A percentile compares a stretch with the other conserved stretches of the same genome.
These are phyloP conservation scores for Drosophila subobscura DNA, from an alignment of 1,140 invertebrate genomes.

Conservation along the genomic window DNA sequence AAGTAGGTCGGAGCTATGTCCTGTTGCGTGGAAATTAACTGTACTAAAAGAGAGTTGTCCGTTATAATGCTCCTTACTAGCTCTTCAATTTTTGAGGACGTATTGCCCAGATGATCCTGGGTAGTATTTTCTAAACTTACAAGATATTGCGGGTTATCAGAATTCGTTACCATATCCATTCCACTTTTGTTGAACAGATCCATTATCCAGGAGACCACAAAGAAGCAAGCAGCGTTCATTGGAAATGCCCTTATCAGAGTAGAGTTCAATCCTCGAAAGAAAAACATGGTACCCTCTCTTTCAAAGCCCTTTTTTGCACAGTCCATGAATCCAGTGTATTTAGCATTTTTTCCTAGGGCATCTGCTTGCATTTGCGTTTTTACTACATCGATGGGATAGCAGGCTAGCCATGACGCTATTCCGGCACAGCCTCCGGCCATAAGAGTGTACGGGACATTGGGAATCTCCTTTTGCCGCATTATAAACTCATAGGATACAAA, in stretches of 20 bases:
- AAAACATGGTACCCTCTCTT: slow-evolving; percentile 88
- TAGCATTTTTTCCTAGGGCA: slow-evolving; percentile 83
- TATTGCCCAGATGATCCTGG: slow-evolving; percentile 17
- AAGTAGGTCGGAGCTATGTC: slow-evolving; percentile 25
- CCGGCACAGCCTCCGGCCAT: slow-evolving; percentile 93
- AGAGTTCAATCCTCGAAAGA: slow-evolving; percentile 89
- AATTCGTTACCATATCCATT: slow-evolving; percentile 45
- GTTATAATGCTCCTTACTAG: slow-evolving; percentile 60
- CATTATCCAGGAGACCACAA: slow-evolving; percentile 91
- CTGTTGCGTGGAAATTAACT: slow-evolving; percentile 21
- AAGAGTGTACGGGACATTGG: slow-evolving; percentile 86
- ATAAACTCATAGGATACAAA: slow-evolving; percentile 90
- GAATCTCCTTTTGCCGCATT: slow-evolving; percentile 83
- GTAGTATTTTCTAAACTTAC: slow-evolving; percentile 56
- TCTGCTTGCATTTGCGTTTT: slow-evolving; percentile 95
- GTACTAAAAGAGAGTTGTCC: slow-evolving; percentile 18
- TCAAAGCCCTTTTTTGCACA: slow-evolving; percentile 89
- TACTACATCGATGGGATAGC: slow-evolving; percentile 95
- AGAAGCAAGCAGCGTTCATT: slow-evolving; percentile 95
- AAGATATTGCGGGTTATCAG: slow-evolving; percentile 40
- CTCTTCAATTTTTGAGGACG: slow-evolving; percentile 36
- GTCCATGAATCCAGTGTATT: slow-evolving; percentile 88
- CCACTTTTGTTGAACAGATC: slow-evolving; percentile 50
- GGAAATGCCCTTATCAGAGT: slow-evolving; percentile 94
- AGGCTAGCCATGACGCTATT: slow-evolving; percentile 92